Conservation (phyloP, 2,888 invertebrate species). For the Camptogramma bilineatum region DNA sequence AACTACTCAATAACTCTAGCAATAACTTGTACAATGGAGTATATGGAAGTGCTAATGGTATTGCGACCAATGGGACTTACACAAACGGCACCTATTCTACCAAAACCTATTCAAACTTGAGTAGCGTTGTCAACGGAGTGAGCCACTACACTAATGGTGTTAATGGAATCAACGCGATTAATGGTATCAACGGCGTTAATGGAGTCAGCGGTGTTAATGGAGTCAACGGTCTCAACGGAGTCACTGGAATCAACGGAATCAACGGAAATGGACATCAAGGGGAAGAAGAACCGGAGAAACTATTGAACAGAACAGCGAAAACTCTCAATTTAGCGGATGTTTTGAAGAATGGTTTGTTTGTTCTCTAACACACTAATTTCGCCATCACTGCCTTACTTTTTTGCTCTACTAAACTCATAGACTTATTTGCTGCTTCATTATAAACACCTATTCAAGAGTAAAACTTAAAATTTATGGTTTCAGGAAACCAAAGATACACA, state of each 20-base stretch:
- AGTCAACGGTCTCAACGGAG: slow-evolving; percentile 41
- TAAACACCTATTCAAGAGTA: not conserved
- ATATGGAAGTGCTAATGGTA: slow-evolving; percentile 53
- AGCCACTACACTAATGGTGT: slow-evolving; percentile 36
- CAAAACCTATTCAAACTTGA: slow-evolving; percentile 44
- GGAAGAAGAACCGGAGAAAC: slow-evolving; percentile 55
- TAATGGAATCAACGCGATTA: slow-evolving; percentile 51
- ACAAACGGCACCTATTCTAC: slow-evolving; percentile 45
- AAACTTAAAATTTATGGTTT: slow-evolving; percentile 20
- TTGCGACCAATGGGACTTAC: slow-evolving; percentile 55
- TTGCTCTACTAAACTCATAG: slow-evolving; percentile 20
- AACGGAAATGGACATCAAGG: slow-evolving; percentile 46
- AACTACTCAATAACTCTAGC: slow-evolving; percentile 75
- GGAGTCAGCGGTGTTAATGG: slow-evolving; percentile 43
- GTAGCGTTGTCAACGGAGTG: slow-evolving; percentile 42
- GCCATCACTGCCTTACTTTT: slow-evolving; percentile 42
- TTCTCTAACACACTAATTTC: slow-evolving; percentile 72
- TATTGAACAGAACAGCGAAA: slow-evolving; percentile 53
- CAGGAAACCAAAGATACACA: slow-evolving; percentile 86
- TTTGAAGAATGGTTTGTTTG: slow-evolving; percentile 79
- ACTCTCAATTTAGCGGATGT: slow-evolving; percentile 64
- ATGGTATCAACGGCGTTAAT: slow-evolving; percentile 15
- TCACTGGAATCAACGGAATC: slow-evolving; percentile 7
- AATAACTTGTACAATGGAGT: slow-evolving; percentile 61
- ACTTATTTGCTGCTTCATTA: not conserved